phyloP scores from a whole-genome alignment of 2,888 invertebrate species.

The Spodoptera picta region DNA sequence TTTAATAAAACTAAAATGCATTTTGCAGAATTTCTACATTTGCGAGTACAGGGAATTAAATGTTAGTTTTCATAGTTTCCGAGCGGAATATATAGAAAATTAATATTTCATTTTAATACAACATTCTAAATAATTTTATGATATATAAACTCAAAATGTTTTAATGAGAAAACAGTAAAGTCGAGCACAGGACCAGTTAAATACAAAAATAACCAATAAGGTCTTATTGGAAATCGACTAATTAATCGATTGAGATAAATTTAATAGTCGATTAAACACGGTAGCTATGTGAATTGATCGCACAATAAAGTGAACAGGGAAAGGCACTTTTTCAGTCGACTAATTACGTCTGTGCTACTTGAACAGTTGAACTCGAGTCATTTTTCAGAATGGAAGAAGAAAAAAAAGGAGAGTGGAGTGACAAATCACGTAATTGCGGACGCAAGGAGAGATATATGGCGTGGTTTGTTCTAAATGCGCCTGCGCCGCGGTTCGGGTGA shows the following conservation, averaged over 20 bases:
- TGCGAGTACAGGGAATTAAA: too few species aligned
- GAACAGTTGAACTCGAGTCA: conserved; percentile 76
- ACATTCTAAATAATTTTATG: too few species aligned
- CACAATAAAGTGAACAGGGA: conserved; percentile 75
- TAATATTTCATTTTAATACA: conserved; percentile 7
- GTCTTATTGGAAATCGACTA: conserved; percentile 45
- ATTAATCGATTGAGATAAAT: conserved; percentile 57
- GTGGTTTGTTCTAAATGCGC: conserved; percentile 85
- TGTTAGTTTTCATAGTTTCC: too few species aligned
- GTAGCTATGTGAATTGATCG: conserved; percentile 73
- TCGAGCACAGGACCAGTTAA: conserved; percentile 24
- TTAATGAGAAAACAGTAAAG: conserved; percentile 13
- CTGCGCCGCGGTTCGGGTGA: conserved; percentile 71
- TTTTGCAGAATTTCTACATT: too few species aligned
- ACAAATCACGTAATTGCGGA: conserved; percentile 88
- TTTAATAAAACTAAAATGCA: too few species aligned
- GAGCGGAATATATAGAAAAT: not conserved
- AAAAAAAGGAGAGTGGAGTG: conserved; percentile 77
- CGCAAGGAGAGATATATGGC: conserved; percentile 86
- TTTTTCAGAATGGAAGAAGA: conserved; percentile 78
- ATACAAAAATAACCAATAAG: conserved; percentile 32
- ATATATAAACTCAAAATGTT: too few species aligned
- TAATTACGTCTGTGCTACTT: conserved; percentile 76
- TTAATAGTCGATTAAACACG: conserved; percentile 66
- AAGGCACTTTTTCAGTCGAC: conserved; percentile 82